A percentile compares a stretch with the other conserved stretches of the same genome.
Evolutionary conservation across 1,140 invertebrate species (phyloP).

Genomic region (Pantala flavescens): DNA sequence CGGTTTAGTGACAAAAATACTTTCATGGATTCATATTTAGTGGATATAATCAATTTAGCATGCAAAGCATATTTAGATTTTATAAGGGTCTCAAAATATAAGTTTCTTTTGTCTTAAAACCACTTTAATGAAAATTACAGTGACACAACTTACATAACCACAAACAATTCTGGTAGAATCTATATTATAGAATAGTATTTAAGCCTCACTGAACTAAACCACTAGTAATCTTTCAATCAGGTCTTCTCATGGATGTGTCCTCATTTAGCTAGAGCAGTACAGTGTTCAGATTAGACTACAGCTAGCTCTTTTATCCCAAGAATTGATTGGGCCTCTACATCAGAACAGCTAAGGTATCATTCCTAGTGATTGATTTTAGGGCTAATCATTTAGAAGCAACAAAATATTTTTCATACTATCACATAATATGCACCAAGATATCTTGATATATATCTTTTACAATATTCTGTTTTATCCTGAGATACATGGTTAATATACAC

Average conservation of each 20-base stretch:
- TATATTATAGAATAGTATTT: constrained; percentile 5
- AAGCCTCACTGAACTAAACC: constrained; percentile 1
- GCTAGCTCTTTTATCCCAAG: not conserved
- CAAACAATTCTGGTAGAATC: constrained; percentile 9
- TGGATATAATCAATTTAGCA: not conserved
- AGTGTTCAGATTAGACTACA: not conserved
- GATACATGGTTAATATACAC: constrained; percentile 10
- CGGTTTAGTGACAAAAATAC: not conserved
- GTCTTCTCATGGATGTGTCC: not conserved
- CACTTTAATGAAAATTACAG: constrained; percentile 10
- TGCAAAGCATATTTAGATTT: not conserved
- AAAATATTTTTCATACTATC: constrained; percentile 4
- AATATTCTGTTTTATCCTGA: constrained; percentile 8
- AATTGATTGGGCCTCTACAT: not conserved
- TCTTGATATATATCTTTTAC: constrained; percentile 10
- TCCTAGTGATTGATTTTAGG: constrained; percentile 1
- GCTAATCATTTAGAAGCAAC: not conserved
- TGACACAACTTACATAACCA: constrained; percentile 6
- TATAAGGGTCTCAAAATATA: not conserved
- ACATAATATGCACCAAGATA: constrained; percentile 10
- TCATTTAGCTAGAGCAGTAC: constrained; percentile 5
- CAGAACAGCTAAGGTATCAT: not conserved
- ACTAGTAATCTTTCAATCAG: constrained; percentile 10
- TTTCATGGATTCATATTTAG: not conserved
- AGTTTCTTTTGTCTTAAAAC: constrained; percentile 1